Evolutionary conservation across 2,113 vertebrate species (phyloP).

Genomic region (Polyodon spathula): DNA sequence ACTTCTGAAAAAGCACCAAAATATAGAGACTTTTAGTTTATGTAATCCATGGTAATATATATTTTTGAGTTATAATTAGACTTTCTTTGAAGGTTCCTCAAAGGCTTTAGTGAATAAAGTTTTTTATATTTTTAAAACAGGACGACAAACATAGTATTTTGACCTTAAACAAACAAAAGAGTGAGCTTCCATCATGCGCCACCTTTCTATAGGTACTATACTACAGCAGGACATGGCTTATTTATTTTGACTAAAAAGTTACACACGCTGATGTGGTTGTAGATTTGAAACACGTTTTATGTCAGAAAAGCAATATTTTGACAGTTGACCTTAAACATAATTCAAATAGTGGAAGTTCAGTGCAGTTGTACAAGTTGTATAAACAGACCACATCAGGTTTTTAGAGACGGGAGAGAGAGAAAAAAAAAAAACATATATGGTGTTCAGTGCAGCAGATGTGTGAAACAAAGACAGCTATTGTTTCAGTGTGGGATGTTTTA

Average conservation of each 20-base stretch:
- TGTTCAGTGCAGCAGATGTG: constrained; percentile 57
- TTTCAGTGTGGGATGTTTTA: constrained; percentile 60
- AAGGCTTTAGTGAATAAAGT: neutral
- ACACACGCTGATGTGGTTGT: constrained; percentile 9
- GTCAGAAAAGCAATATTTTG: constrained; percentile 31
- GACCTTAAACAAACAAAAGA: neutral
- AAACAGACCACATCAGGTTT: constrained; percentile 31
- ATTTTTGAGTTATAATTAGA: neutral
- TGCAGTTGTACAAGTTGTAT: constrained; percentile 28
- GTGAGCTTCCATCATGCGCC: neutral
- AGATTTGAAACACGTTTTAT: constrained; percentile 37
- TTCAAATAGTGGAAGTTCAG: constrained; percentile 31
- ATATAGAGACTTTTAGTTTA: neutral
- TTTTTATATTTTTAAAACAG: neutral
- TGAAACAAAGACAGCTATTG: constrained; percentile 71
- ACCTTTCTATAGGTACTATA: neutral
- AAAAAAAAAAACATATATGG: constrained; percentile 15
- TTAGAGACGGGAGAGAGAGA: constrained; percentile 21
- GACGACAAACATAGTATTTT: neutral
- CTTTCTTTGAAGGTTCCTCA: neutral
- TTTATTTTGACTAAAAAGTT: neutral
- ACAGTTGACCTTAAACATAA: constrained; percentile 28
- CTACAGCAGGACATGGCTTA: neutral
- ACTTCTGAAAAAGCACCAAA: neutral
- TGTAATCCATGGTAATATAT: neutral